phyloP scores from a whole-genome alignment of 2,113 vertebrate genomes.

The Hypocryptadius cinnamomeus region DNA sequence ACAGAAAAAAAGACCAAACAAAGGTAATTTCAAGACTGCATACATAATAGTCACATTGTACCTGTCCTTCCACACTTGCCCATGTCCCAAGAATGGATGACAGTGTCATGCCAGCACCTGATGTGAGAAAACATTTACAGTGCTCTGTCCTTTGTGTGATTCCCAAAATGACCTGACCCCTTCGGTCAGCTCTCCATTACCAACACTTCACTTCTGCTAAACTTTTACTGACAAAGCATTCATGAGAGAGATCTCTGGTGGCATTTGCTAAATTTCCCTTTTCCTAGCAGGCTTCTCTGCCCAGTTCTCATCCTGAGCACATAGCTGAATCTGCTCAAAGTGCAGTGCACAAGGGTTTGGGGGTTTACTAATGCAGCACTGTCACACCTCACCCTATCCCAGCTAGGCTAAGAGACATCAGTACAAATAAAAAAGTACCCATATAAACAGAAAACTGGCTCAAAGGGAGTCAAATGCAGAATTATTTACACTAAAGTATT shows the following conservation, averaged over 20 bases:
- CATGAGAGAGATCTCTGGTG: background rate
- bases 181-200: fast-evolving
- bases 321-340: background rate
- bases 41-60: background rate
- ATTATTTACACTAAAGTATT: background rate
- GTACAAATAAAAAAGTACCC: background rate
- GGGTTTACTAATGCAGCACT: background rate
- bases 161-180: background rate
- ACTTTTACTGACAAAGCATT: background rate
- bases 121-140: background rate
- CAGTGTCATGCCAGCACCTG: background rate
- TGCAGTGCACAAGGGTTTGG: background rate
- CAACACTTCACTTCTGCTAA: background rate
- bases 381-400: background rate
- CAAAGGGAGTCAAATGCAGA: background rate
- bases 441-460: background rate
- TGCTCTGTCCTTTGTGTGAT: background rate
- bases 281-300: background rate
- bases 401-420: background rate
- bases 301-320: background rate
- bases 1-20: background rate
- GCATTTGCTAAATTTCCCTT: background rate
- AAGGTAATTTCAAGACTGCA: background rate
- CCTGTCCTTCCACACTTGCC: background rate
- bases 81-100: background rate